These are phyloP conservation scores for Radopholus similis DNA, from an alignment of 1,140 invertebrate genomes.

Conservation along the genomic window DNA sequence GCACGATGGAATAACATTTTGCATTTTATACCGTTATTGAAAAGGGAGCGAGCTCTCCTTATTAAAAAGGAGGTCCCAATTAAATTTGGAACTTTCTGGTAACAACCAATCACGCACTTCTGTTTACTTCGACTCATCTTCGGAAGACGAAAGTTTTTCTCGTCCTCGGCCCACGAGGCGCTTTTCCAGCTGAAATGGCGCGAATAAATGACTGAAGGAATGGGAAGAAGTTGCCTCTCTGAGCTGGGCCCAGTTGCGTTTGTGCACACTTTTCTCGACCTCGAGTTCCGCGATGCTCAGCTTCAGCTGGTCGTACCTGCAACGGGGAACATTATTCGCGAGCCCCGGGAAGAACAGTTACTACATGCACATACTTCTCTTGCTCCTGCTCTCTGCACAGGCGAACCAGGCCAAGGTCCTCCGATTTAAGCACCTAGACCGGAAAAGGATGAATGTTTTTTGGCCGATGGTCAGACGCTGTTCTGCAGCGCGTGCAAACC, in stretches of 20 bases:
- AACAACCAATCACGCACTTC: no score
- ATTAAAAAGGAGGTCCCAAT: no score
- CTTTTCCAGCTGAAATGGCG: slow-evolving; percentile 7
- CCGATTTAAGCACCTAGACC: slow-evolving; percentile 10
- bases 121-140: slow-evolving; percentile 8
- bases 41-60: no score
- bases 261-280: slow-evolving; percentile 7
- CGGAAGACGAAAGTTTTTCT: slow-evolving; percentile 9
- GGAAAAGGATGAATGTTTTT: background rate
- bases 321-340: background rate
- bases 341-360: no score
- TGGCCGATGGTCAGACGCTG: background rate
- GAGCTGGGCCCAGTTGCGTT: slow-evolving; percentile 10
- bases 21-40: no score
- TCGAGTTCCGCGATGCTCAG: slow-evolving; percentile 8
- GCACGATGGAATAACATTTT: no score
- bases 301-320: slow-evolving; percentile 12
- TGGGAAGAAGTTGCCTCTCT: background rate
- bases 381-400: slow-evolving; percentile 6
- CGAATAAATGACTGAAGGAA: background rate
- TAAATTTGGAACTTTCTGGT: no score
- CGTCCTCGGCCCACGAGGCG: background rate
- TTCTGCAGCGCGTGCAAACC: background rate
- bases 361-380: background rate
- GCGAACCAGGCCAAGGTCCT: background rate